Evolutionary conservation across 2,113 vertebrate species (phyloP).

Genomic region (Rissa tridactyla): DNA sequence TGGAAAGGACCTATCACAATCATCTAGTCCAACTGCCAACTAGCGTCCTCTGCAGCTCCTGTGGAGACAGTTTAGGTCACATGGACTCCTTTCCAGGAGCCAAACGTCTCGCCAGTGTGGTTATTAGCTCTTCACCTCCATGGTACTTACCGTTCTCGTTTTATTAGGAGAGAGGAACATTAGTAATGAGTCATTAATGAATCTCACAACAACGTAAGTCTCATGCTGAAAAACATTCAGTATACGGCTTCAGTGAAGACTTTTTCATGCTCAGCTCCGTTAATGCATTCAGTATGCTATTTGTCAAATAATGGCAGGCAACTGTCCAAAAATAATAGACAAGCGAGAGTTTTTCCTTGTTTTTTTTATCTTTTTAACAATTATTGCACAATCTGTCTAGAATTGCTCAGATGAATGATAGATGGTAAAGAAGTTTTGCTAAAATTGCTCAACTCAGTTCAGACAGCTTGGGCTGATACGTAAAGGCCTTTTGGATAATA

Average conservation of each 20-base stretch:
- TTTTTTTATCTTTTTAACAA: neutral
- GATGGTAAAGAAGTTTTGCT: neutral
- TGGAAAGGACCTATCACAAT: neutral
- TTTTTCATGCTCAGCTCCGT: neutral
- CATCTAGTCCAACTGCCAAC: neutral
- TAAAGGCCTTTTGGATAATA: neutral
- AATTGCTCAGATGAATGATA: neutral
- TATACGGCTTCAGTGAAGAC: neutral
- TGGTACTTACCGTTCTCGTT: neutral
- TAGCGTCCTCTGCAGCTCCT: neutral
- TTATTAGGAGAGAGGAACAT: neutral
- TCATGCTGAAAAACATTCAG: neutral
- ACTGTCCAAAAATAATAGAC: neutral
- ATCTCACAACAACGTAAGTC: neutral
- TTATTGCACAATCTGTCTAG: neutral
- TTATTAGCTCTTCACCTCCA: neutral
- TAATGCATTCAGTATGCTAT: neutral
- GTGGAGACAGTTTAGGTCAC: neutral
- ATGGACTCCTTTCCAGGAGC: neutral
- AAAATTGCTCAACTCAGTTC: neutral
- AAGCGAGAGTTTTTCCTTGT: accelerated
- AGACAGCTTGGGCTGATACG: neutral
- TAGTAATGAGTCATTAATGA: neutral
- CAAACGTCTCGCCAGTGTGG: neutral
- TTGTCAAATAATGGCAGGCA: neutral